Conservation (phyloP, 2,797 vertebrate species). For the Pangasius sanitwongsei region DNA sequence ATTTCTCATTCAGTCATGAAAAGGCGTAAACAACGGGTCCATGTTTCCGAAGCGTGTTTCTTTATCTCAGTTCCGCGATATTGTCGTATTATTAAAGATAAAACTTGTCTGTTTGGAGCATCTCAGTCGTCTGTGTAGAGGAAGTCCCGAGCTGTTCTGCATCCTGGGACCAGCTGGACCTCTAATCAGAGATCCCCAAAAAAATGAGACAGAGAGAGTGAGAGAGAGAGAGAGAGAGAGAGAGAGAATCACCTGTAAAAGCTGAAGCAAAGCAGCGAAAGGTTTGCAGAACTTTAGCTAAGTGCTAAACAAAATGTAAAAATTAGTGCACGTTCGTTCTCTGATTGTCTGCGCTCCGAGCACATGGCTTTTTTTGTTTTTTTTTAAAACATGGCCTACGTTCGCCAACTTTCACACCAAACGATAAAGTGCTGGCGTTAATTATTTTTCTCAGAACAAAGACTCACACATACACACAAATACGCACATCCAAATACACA, state of each 20-base stretch:
- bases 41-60: slow-evolving; percentile 60
- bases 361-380: slow-evolving; percentile 72
- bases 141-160: background rate
- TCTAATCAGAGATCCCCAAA: background rate
- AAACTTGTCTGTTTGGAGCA: slow-evolving; percentile 21
- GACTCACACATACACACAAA: background rate
- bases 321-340: slow-evolving; percentile 72
- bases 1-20: background rate
- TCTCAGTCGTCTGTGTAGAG: background rate
- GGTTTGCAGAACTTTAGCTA: slow-evolving; percentile 70
- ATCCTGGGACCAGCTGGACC: background rate
- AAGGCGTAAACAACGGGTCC: slow-evolving; percentile 6
- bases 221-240: background rate
- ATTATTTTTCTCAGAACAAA: slow-evolving; percentile 23
- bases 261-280: slow-evolving; percentile 66
- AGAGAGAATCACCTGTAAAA: slow-evolving; percentile 37
- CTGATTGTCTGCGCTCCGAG: slow-evolving; percentile 83
- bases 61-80: slow-evolving; percentile 57
- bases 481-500: background rate
- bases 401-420: slow-evolving; percentile 50
- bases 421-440: slow-evolving; percentile 74
- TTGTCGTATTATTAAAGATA: slow-evolving; percentile 47
- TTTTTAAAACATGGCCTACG: background rate
- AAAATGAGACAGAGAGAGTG: background rate
- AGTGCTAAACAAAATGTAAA: slow-evolving; percentile 65